These are phyloP conservation scores for Bubo scandiacus DNA, from an alignment of 2,113 vertebrate genomes.

Conservation along the genomic window DNA sequence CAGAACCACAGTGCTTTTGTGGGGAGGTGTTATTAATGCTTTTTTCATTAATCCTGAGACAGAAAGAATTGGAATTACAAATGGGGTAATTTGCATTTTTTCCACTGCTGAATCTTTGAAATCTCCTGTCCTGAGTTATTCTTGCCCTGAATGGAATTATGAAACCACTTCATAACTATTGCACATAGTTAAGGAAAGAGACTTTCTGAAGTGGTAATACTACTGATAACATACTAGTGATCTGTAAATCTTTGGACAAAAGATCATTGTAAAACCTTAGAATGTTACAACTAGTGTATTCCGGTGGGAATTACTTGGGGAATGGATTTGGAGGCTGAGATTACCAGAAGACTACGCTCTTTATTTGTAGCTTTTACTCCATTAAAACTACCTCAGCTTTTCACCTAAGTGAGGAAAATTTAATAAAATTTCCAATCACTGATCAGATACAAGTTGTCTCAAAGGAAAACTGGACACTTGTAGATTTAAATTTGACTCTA, in stretches of 20 bases:
- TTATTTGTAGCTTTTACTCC: not conserved
- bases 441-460: not conserved
- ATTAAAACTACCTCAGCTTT: not conserved
- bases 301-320: not conserved
- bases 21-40: not conserved
- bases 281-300: not conserved
- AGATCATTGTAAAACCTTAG: not conserved
- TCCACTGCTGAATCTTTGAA: not conserved
- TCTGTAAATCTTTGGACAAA: not conserved
- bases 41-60: not conserved
- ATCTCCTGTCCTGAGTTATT: not conserved
- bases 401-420: not conserved
- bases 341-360: not conserved
- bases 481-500: not conserved
- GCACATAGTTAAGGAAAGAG: not conserved
- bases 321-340: not conserved
- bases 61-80: not conserved
- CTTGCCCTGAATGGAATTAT: not conserved
- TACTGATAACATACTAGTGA: not conserved
- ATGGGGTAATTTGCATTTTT: not conserved
- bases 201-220: not conserved
- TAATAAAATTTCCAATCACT: not conserved
- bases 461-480: not conserved
- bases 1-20: not conserved
- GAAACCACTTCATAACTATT: not conserved